Base-by-base conservation (phyloP, 2,888 invertebrate species). In the Calameuta idolon region DNA sequence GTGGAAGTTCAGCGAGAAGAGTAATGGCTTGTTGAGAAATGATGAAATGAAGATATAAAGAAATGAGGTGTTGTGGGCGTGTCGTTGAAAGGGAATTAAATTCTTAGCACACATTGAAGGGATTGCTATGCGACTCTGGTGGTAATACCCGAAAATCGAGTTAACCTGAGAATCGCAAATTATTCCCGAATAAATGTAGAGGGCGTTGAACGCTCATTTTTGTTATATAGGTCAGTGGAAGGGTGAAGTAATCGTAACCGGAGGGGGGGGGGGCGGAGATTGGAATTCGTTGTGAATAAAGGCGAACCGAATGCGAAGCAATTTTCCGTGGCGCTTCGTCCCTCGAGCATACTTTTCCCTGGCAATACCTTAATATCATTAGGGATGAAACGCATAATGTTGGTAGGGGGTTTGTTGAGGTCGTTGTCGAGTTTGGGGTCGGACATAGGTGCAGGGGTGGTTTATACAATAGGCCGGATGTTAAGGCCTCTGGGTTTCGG, bases 341-440 rank as follows among this genome's bases (percentile, higher is more conserved):
- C 77, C 55, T 75, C 77, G 5, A 35, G 75, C 73, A 71, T 74
- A 69, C 34, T 69, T 77, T 74, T 77, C 71, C 75, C 33, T 69
- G 40, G 74, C 31, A 71, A 69, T 71, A 55, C 68, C 76, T 55
- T 78, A 76, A 80, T 80, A 80, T 80, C 80, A 79, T 85, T 83
- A 81, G 75, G 77, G 75, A 34, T 68, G 33, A 73, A 33, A 71
- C 73, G 79, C 78, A 78, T 81, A 77, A 82, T 85, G 78, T 82
- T 75, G 78, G 5, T 12, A 40, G 35, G 74, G 71, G 71, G 71
- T 15, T 55, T 23, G 55, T 55, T 15, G 55, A 23, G 55, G 55
- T 55, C 55, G 23, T 55, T 23, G 55, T 55, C 9, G 55, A 12
- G 23, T 12, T 71, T 71, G 71, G 34, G 71, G 71, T 34, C 71